Conservation (phyloP, 2,113 vertebrate genomes). For the Oxyura jamaicensis region DNA sequence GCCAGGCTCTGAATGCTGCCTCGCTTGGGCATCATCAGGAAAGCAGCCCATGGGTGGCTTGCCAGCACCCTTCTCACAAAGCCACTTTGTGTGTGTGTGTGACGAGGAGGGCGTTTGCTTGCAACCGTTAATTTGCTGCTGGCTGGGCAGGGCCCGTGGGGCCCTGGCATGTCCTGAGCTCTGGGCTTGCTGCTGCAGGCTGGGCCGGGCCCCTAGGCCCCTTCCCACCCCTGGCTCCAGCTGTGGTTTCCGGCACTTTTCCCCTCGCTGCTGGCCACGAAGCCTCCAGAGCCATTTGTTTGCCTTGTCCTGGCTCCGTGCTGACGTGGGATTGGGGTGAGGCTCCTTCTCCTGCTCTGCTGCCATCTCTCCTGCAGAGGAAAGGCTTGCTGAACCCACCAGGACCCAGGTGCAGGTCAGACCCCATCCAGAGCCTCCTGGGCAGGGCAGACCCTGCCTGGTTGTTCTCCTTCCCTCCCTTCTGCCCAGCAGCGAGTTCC, state of each 20-base stretch:
- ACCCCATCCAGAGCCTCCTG: neutral
- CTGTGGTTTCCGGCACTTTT: neutral
- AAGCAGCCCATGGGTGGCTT: neutral
- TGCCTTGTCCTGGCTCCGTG: neutral
- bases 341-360: neutral
- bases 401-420: neutral
- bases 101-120: neutral
- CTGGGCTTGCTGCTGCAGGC: neutral
- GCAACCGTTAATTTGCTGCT: conserved; percentile 25
- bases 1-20: neutral
- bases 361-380: rapidly evolving
- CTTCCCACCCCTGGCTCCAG: neutral
- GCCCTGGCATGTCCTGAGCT: neutral
- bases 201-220: neutral
- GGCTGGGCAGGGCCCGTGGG: neutral
- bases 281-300: neutral
- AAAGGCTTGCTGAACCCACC: neutral
- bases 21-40: neutral
- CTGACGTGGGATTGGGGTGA: neutral
- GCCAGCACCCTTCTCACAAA: neutral
- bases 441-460: neutral
- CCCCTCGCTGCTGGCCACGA: rapidly evolving
- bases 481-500: neutral
- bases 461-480: neutral
- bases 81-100: neutral